Conservation (phyloP, 2,113 vertebrate species). For the Salminus brasiliensis region DNA sequence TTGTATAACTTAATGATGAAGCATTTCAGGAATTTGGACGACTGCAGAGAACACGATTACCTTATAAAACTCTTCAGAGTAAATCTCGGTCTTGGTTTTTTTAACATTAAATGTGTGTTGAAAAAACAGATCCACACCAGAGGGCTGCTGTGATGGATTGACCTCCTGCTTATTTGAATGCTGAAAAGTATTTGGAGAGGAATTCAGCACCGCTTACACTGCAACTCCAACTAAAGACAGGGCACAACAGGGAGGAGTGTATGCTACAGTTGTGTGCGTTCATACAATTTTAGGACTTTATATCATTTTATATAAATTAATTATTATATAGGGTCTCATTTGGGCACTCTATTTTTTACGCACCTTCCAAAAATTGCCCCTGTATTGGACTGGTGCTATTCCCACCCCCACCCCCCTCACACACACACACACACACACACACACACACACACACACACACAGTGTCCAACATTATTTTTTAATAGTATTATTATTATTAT, state of each 20-base stretch:
- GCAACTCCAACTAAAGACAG: background rate
- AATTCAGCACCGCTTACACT: constrained; percentile 6
- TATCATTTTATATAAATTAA: too few species aligned
- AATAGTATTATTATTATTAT: too few species aligned
- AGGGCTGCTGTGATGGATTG: constrained; percentile 11
- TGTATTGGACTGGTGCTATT: too few species aligned
- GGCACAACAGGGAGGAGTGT: background rate
- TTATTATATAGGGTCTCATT: too few species aligned
- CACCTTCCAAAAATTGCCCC: too few species aligned
- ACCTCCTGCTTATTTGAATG: background rate
- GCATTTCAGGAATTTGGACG: background rate
- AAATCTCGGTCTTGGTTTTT: background rate
- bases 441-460: too few species aligned
- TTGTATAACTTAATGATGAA: background rate
- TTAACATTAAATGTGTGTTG: background rate
- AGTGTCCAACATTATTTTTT: too few species aligned
- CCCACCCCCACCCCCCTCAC: too few species aligned
- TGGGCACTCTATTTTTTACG: too few species aligned
- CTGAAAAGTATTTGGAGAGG: constrained; percentile 9
- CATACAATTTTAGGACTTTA: background rate
- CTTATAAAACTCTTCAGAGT: background rate
- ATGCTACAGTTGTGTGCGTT: background rate
- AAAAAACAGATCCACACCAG: background rate
- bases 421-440: too few species aligned
- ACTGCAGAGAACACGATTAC: constrained; percentile 11